Conservation (phyloP, 2,888 invertebrate species). For the Crepidodera aurea region DNA sequence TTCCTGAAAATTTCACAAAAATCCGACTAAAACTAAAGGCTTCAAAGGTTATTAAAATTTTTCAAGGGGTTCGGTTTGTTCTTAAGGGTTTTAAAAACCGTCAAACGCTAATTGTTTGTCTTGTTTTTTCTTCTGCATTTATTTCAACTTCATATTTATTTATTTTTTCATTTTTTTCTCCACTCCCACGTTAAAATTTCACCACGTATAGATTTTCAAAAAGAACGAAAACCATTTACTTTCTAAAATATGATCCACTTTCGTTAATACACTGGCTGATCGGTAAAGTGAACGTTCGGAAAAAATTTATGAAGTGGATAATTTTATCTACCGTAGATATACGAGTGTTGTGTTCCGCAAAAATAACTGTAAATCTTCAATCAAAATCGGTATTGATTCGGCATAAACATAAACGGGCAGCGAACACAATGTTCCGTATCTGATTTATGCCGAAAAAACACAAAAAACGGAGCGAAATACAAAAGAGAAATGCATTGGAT, state of each 20-base stretch:
- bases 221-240: background rate
- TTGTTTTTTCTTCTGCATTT: too few species aligned
- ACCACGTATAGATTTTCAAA: background rate
- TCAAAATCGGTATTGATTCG: conserved; percentile 38
- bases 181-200: too few species aligned
- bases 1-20: too few species aligned
- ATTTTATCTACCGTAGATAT: conserved; percentile 29
- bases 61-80: too few species aligned
- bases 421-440: conserved; percentile 40
- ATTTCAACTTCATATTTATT: too few species aligned
- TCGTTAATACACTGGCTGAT: conserved; percentile 8
- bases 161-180: too few species aligned
- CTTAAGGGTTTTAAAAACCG: too few species aligned
- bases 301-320: conserved; percentile 35
- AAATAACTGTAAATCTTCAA: conserved; percentile 40
- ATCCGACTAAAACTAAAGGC: too few species aligned
- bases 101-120: too few species aligned
- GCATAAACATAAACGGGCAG: conserved; percentile 40
- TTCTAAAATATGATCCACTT: conserved; percentile 10
- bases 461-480: conserved; percentile 36
- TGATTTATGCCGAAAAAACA: conserved; percentile 39
- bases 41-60: too few species aligned
- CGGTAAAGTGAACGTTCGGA: conserved; percentile 14
- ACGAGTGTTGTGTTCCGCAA: conserved; percentile 26
- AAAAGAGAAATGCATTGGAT: conserved; percentile 36